Evolutionary conservation across 2,888 invertebrate species (phyloP), one percentile per base, ranked within the genome.

Genomic region (Tigriopus californicus): DNA sequence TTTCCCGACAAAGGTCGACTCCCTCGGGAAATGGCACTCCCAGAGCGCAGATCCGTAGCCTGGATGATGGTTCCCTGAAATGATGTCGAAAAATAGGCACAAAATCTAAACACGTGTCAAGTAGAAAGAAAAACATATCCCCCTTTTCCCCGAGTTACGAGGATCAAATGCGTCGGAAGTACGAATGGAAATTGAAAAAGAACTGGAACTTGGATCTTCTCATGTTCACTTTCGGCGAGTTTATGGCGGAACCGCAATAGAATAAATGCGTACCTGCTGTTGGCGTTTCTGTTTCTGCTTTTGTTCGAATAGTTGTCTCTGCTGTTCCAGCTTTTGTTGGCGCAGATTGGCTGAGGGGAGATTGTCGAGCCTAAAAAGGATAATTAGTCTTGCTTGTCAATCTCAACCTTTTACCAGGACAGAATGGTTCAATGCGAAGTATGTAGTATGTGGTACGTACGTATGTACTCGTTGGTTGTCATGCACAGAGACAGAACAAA

Each of bases 281-380:
- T 87, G 83, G 57, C 88, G 75, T 69, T 89, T 88, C 67, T 86
- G 85, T 66, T 83, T 81, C 78, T 88, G 85, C 71, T 88, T 88
- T 67, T 84, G 85, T 68, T 89, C 87, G 80, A 88, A 81, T 65
- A 88, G 69, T 72, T 87, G 87, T 64, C 86, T 79, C 87, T 89
- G 87, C 75, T 86, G 86, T 76, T 87, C 86, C 70, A 87, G 78
- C 75, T 85, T 85, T 71, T 85, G 84, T 72, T 82, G 85, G 64
- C 85, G 79, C n/a, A 51, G 33, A 20, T 58, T 57, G 15, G 57
- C 57, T 13, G 57, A 57, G 18, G 57, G 57, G n/a, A 57, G 42
- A 22, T 22, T 20, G 41, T 57, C 57, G 24, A 57, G 15, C 44
- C 57, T 57, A 42, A 56, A 56, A 2, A 24, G 40, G 4, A n/a